Evolutionary conservation across 2,888 invertebrate species (phyloP), one percentile per base, ranked within the genome.

Genomic region (Trissoscelio sp.): DNA sequence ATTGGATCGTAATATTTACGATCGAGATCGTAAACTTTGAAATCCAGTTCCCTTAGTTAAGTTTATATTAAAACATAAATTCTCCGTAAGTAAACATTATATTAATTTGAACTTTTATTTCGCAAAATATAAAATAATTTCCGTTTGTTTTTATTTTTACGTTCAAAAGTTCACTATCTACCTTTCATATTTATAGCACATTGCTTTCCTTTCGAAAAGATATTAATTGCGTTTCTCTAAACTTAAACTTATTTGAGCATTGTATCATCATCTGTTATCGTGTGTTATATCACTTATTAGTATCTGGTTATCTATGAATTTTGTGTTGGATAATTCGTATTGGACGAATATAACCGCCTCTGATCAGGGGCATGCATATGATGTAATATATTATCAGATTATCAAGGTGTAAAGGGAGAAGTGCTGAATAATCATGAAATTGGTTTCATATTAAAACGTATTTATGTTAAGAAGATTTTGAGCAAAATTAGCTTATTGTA

Each of bases 301-400:
- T 46, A 46, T 57, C 46, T 55, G 48, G 20, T 66, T 37, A 57
- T 64, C 73, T 64, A 74, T 75, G 51, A 67, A 66, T 67, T 66
- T 67, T 75, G 39, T 51, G 20, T 16, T 39, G 37, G 58, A 62
- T 75, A 67, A 67, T 48, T 66, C 16, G 55, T 37, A 24, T 11
- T 37, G 57, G 14, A 37, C 48, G 37, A 74, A 46, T 74, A 28
- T 57, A 53, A 57, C 34, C 39, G 11, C 31, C 16, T 55, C 16
- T 44, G 51, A 74, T 74, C 42, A 46, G 44, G 31, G 42, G 31
- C n/a, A 20, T 44, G 57, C 69, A 55, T 44, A 44, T 57, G 44
- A 12, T 16, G 18, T 22, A 62, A 55, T 42, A 53, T 53, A 58
- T 58, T 70, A 70, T 34, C 37, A 70, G 22, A 53, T 69, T 69